A percentile compares a stretch with the other conserved stretches of the same genome.
These are phyloP conservation scores for Antheraea yamamai DNA, from an alignment of 2,888 invertebrate genomes.

Conservation along the genomic window DNA sequence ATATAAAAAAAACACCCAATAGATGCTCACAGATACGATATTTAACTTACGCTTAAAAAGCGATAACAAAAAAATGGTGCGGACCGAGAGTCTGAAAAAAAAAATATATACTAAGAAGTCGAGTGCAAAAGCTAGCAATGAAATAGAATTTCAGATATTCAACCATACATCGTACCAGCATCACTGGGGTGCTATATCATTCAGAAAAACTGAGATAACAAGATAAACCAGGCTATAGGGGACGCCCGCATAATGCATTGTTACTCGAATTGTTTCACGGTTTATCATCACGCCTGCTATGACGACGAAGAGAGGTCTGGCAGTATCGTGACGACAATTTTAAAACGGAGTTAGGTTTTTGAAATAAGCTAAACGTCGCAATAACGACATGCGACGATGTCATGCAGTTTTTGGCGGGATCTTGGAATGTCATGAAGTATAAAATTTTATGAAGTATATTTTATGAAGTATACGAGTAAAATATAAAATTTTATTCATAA, in stretches of 20 bases:
- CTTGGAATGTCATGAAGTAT: too few species aligned
- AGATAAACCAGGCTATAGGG: conserved; percentile 11
- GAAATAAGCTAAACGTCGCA: background rate
- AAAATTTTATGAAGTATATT: too few species aligned
- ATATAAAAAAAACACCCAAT: too few species aligned
- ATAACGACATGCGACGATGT: too few species aligned
- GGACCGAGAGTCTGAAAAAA: too few species aligned
- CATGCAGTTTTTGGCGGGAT: too few species aligned
- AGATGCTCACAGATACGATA: too few species aligned
- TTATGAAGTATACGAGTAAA: too few species aligned
- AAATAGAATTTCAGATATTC: background rate
- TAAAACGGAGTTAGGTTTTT: background rate
- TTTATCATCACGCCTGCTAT: background rate
- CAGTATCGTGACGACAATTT: background rate
- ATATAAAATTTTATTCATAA: too few species aligned
- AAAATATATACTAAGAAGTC: too few species aligned
- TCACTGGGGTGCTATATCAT: background rate
- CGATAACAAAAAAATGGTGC: too few species aligned
- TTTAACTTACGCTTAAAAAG: too few species aligned
- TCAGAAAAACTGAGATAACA: conserved; percentile 8
- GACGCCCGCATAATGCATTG: conserved; percentile 5
- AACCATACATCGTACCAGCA: background rate
- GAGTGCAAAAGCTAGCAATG: background rate
- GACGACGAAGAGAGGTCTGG: background rate
- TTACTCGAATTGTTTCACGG: conserved; percentile 4